These are phyloP conservation scores for Scaptodrosophila lebanonensis DNA, from an alignment of 1,140 invertebrate genomes.

Conservation along the genomic window DNA sequence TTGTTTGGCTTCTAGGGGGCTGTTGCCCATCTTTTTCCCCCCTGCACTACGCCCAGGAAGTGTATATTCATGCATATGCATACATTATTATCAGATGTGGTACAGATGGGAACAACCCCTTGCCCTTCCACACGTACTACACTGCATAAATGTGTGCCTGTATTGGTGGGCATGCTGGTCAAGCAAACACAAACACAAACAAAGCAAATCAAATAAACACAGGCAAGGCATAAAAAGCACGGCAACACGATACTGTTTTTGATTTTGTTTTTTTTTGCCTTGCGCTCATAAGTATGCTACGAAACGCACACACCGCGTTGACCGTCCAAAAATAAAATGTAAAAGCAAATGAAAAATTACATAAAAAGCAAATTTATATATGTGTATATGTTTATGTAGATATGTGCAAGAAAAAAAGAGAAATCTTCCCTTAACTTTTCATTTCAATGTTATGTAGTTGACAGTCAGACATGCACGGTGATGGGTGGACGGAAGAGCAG, in stretches of 20 bases:
- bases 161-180: constrained; percentile 18
- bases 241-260: constrained; percentile 21
- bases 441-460: constrained; percentile 67
- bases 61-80: constrained; percentile 48
- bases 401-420: constrained; percentile 21
- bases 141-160: neutral
- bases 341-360: constrained; percentile 60
- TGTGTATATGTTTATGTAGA: constrained; percentile 17
- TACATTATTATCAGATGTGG: constrained; percentile 42
- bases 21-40: too few relatives aligned
- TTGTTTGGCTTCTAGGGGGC: too few relatives aligned
- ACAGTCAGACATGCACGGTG: constrained; percentile 41
- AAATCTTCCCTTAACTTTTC: constrained; percentile 71
- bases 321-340: constrained; percentile 1
- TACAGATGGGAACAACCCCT: constrained; percentile 14
- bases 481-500: too few relatives aligned
- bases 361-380: constrained; percentile 65
- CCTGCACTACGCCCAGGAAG: too few relatives aligned
- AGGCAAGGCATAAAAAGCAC: constrained; percentile 48
- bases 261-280: constrained; percentile 29
- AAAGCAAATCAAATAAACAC: neutral
- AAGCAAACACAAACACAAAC: constrained; percentile 16
- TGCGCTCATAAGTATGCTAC: constrained; percentile 49
- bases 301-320: too few relatives aligned
- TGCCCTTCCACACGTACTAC: neutral